Base-by-base conservation (phyloP, 2,113 vertebrate genomes). In the Ardeotis arabs region DNA sequence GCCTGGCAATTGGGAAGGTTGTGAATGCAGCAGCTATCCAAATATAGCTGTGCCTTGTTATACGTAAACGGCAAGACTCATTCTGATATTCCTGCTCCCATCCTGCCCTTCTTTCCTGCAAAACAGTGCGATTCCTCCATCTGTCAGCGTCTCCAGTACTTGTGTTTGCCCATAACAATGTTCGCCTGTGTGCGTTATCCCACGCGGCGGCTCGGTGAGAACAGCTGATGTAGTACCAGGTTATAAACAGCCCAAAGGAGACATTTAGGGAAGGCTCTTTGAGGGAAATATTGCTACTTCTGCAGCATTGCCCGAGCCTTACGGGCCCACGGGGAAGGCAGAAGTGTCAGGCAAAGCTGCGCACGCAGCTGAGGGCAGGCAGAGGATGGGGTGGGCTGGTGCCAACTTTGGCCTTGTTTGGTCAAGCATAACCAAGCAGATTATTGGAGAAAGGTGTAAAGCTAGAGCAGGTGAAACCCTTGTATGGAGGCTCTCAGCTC, bases 1-100 rank as follows among this genome's bases (percentile, higher is more conserved):
- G 96, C 96, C 94, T 93, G 91, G 95, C 94, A 97, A 95, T 96
- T 96, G 95, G 96, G 94, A 81, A 95, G 96, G 93, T 93, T 96
- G 95, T 95, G 96, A 96, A 95, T 97, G 94, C 92, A 66, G 94
- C 89, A 84, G 81, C 13, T 91, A 93, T 81, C 95, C 96, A 95
- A 96, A 97, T 95, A 96, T 93, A 96, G 93, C 95, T 84, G 73
- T 17, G 49, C 86, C 92, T 93, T 93, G 83, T 95, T 95, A 84
- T 52, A 89, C 89, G 96, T 90, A 94, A 96, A 97, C 39, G 69
- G 79, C 73, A 68, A 92, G 88, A 24, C 53, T 89, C 86, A 53
- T 84, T 94, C 95, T 92, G 82, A 69, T 90, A 96, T 68, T 75
- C 90, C 90, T 90, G 83, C 88, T 93, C 88, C 90, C 75, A 21